Evolutionary conservation across 1,140 invertebrate genomes (phyloP).

Genomic region (Papilio xuthus): DNA sequence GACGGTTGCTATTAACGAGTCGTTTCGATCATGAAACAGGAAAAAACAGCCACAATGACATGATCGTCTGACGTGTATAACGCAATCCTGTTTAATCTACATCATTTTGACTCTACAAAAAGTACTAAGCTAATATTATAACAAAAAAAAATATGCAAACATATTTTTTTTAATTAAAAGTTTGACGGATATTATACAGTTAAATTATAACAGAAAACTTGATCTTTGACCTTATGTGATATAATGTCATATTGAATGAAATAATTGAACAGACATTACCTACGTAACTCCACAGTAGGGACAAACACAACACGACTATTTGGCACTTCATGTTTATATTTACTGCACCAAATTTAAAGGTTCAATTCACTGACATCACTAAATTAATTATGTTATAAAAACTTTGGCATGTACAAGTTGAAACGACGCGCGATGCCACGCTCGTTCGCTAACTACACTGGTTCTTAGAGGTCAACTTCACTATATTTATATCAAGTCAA

Average conservation of each 20-base stretch:
- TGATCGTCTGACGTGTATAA: not conserved
- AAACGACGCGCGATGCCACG: constrained; percentile 49
- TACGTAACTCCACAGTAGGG: constrained; percentile 44
- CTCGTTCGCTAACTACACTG: constrained; percentile 59
- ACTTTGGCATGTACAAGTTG: constrained; percentile 28
- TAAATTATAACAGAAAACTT: not conserved
- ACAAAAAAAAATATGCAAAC: not conserved
- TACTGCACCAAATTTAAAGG: constrained; percentile 32
- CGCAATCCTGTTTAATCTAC: constrained; percentile 15
- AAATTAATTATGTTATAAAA: constrained; percentile 43
- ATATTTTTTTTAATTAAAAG: not conserved
- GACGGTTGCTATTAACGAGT: not conserved
- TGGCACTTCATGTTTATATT: constrained; percentile 51
- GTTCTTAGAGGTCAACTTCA: constrained; percentile 65
- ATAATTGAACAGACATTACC: not conserved
- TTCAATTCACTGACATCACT: constrained; percentile 47
- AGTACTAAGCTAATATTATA: not conserved
- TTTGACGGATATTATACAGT: not conserved
- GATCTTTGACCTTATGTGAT: not conserved
- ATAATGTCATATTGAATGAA: not conserved
- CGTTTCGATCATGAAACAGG: constrained; percentile 1
- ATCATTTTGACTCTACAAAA: not conserved
- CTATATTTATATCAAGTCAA: constrained; percentile 51
- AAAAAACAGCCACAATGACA: constrained; percentile 10
- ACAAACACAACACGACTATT: constrained; percentile 43